A percentile compares a stretch with the other conserved stretches of the same genome.
Conservation (phyloP, 2,797 vertebrate species). For the Brachymystax lenok region DNA sequence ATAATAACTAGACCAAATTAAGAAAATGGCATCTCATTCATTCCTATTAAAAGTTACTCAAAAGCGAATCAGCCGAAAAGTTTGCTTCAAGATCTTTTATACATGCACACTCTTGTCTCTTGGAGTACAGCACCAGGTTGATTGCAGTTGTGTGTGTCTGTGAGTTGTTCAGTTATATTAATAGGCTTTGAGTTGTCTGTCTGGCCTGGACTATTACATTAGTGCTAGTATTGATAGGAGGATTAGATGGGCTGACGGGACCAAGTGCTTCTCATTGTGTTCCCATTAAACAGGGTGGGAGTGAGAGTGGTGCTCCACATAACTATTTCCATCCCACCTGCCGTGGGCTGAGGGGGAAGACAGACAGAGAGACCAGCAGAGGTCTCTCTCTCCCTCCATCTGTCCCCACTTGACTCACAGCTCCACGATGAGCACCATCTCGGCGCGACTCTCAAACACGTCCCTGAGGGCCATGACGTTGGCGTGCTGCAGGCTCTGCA, state of each 20-base stretch:
- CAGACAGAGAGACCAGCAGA: neutral
- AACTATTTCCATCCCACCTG: neutral
- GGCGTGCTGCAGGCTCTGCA: conserved; percentile 60
- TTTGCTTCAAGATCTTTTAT: neutral
- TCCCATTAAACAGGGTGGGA: neutral
- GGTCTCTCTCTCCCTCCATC: neutral
- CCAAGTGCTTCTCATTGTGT: neutral
- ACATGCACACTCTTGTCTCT: neutral
- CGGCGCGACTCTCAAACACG: conserved; percentile 62
- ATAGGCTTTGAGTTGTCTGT: neutral
- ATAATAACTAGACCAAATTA: neutral
- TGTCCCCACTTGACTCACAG: conserved; percentile 52
- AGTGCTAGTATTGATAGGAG: neutral
- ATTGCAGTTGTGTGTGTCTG: neutral
- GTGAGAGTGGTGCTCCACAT: neutral
- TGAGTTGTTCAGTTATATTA: neutral
- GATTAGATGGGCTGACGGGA: neutral
- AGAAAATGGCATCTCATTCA: neutral
- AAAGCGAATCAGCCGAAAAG: neutral
- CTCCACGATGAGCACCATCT: conserved; percentile 68
- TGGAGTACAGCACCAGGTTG: neutral
- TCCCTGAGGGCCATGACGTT: conserved; percentile 57
- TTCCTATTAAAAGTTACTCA: neutral
- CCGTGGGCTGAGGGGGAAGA: neutral
- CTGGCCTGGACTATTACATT: conserved; percentile 2